A percentile compares a stretch with the other conserved stretches of the same genome.
Conservation (phyloP, 2,113 vertebrate genomes). For the Fulica atra region DNA sequence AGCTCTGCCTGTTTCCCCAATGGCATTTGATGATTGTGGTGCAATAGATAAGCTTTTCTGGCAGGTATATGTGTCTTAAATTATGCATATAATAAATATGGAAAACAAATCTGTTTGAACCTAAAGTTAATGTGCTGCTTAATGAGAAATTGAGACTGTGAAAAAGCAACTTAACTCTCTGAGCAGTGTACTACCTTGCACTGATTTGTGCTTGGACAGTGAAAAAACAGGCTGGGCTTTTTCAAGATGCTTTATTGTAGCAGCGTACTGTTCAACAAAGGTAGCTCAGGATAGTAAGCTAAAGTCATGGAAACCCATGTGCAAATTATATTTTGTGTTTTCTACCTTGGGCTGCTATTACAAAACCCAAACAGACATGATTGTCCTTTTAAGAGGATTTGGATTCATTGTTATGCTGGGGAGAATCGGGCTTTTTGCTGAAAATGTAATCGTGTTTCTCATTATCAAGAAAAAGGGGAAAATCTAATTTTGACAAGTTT, state of each 20-base stretch:
- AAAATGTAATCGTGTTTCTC: conserved; percentile 22
- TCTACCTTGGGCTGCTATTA: neutral
- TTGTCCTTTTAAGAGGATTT: neutral
- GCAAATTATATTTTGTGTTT: neutral
- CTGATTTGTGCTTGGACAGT: neutral
- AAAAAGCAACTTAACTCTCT: neutral
- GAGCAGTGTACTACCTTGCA: neutral
- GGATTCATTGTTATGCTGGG: neutral
- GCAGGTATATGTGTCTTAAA: neutral
- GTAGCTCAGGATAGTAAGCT: neutral
- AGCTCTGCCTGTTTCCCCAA: neutral
- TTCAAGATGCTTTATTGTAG: neutral
- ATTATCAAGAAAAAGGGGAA: conserved; percentile 24
- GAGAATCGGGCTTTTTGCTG: neutral
- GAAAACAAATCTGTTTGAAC: neutral
- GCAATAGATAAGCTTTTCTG: neutral
- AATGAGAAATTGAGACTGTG: neutral
- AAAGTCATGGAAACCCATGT: neutral
- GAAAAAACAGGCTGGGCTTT: neutral
- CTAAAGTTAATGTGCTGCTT: neutral
- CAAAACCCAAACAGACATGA: neutral
- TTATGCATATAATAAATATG: neutral
- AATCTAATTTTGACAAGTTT: conserved; percentile 62
- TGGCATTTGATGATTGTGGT: neutral
- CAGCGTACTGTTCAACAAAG: neutral